Conservation (phyloP, 2,113 vertebrate species). For the Clarias macrocephalus region DNA sequence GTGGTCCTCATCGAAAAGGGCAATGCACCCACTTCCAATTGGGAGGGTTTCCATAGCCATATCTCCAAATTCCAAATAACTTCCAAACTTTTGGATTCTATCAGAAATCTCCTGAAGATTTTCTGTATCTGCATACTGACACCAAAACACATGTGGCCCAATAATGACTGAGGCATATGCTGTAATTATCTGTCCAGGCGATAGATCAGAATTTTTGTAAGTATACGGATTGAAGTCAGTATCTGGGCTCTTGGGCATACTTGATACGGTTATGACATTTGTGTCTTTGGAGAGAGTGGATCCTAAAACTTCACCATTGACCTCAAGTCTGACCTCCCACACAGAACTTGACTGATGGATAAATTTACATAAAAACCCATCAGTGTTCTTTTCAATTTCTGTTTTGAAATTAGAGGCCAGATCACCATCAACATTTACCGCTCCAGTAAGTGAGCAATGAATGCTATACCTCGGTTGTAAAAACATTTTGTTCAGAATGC, state of each 20-base stretch:
- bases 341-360: conserved; percentile 69
- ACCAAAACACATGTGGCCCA: conserved; percentile 84
- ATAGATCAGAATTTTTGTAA: conserved; percentile 66
- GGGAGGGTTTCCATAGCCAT: conserved; percentile 52
- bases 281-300: conserved; percentile 59
- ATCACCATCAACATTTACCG: conserved; percentile 48
- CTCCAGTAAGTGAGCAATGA: conserved; percentile 77
- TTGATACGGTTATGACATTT: conserved; percentile 30
- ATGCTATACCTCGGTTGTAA: conserved; percentile 74
- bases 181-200: conserved; percentile 70
- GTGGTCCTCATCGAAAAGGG: conserved; percentile 75
- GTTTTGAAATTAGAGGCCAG: conserved; percentile 67
- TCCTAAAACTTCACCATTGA: conserved; percentile 66
- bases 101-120: conserved; percentile 71
- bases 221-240: not conserved
- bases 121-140: conserved; percentile 71
- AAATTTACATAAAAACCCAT: conserved; percentile 78
- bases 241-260: not conserved
- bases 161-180: conserved; percentile 72
- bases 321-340: conserved; percentile 84
- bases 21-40: conserved; percentile 77
- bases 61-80: conserved; percentile 34
- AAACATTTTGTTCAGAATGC: conserved; percentile 66
- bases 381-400: conserved; percentile 66
- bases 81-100: conserved; percentile 67